A percentile compares a stretch with the other conserved stretches of the same genome.
Evolutionary conservation across 2,797 vertebrate genomes (phyloP).

Genomic region (Benthosema pterotum): DNA sequence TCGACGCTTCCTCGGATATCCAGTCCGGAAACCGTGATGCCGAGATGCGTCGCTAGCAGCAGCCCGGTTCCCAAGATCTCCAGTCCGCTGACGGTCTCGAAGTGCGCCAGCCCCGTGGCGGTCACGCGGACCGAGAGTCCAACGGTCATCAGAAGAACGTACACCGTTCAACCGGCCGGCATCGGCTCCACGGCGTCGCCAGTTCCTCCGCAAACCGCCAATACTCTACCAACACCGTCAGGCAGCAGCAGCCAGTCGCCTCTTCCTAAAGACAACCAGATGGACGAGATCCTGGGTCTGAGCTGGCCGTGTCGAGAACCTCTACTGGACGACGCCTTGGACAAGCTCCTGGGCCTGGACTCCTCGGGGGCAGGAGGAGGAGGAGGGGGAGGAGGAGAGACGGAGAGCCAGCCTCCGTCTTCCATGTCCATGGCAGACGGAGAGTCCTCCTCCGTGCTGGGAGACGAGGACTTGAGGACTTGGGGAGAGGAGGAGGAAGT

Average conservation of each 20-base stretch:
- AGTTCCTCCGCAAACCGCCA: slow-evolving; percentile 15
- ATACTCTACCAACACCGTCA: slow-evolving; percentile 16
- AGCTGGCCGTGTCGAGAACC: slow-evolving; percentile 65
- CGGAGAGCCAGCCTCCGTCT: slow-evolving; percentile 46
- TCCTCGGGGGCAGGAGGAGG: slow-evolving; percentile 24
- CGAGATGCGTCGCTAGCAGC: background rate
- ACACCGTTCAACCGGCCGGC: slow-evolving; percentile 37
- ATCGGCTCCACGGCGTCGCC: slow-evolving; percentile 61
- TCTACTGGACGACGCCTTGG: slow-evolving; percentile 63
- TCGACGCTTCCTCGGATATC: too few relatives aligned
- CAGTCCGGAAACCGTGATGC: background rate
- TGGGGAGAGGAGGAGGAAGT: slow-evolving; percentile 74
- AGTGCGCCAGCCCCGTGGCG: slow-evolving; percentile 45
- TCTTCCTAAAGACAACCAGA: slow-evolving; percentile 31
- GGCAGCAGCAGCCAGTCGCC: slow-evolving; percentile 26
- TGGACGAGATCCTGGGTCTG: slow-evolving; percentile 40
- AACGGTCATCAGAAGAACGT: slow-evolving; percentile 48
- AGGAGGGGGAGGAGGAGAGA: background rate
- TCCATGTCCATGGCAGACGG: slow-evolving; percentile 16
- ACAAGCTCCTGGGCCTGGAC: slow-evolving; percentile 65
- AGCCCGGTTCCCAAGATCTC: slow-evolving; percentile 11
- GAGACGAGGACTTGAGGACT: slow-evolving; percentile 51
- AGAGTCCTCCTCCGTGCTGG: slow-evolving; percentile 19
- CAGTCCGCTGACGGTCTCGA: slow-evolving; percentile 26
- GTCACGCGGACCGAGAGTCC: slow-evolving; percentile 33